Conservation (phyloP, 2,888 invertebrate genomes). For the Microplitis deprimator region DNA sequence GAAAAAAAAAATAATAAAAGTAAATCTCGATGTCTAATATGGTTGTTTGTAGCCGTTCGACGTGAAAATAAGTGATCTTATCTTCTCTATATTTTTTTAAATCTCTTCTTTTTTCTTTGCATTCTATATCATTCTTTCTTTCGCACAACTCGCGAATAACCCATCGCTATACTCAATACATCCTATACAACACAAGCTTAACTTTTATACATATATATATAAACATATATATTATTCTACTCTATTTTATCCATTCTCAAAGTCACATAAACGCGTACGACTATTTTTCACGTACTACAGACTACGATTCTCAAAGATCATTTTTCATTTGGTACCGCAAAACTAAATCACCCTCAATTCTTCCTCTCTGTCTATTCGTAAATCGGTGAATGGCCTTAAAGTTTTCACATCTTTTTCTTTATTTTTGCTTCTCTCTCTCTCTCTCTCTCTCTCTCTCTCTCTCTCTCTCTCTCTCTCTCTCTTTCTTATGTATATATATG, state of each 20-base stretch:
- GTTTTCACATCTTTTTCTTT: conserved; percentile 12
- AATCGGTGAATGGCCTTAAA: conserved; percentile 48
- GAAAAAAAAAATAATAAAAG: conserved; percentile 12
- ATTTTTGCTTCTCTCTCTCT: conserved; percentile 19
- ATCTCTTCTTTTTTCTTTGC: not conserved
- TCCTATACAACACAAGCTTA: not conserved
- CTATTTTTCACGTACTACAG: conserved; percentile 53
- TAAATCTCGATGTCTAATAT: not conserved
- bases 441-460: conserved; percentile 16
- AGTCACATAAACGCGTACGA: conserved; percentile 41
- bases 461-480: conserved; percentile 11
- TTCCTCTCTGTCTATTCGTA: not conserved
- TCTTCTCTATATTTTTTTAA: not conserved
- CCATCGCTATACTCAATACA: not conserved
- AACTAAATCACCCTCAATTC: conserved; percentile 46
- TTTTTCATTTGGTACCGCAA: conserved; percentile 47
- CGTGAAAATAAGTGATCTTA: conserved; percentile 5
- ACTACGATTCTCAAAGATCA: conserved; percentile 47
- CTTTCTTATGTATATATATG: not conserved
- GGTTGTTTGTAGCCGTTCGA: conserved; percentile 2
- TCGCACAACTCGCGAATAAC: not conserved
- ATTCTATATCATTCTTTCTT: conserved; percentile 18
- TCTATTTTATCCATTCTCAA: not conserved
- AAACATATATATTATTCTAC: not conserved
- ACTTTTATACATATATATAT: not conserved